Evolutionary conservation across 2,888 invertebrate species (phyloP).

Genomic region (Cosmia trapezina): DNA sequence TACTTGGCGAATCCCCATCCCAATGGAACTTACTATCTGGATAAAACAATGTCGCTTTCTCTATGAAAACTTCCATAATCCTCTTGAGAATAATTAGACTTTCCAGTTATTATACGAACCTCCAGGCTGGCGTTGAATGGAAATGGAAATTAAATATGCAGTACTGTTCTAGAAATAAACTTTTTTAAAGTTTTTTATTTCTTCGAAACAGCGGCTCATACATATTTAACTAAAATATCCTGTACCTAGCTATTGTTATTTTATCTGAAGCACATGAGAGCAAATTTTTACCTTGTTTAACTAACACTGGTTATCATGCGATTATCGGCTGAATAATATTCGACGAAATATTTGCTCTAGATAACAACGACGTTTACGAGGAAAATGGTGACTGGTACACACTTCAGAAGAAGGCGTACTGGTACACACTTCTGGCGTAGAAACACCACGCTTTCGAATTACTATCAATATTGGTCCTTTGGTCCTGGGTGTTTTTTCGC

Average conservation of each 20-base stretch:
- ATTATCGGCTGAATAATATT: neutral
- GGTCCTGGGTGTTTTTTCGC: no score
- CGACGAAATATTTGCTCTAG: slow-evolving; percentile 3
- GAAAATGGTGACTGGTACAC: neutral
- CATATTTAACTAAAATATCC: neutral
- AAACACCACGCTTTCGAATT: neutral
- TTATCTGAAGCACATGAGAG: neutral
- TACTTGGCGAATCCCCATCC: neutral
- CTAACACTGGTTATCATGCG: neutral
- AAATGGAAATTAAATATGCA: slow-evolving; percentile 15
- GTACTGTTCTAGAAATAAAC: neutral
- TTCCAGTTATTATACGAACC: slow-evolving; percentile 3
- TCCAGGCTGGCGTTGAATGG: neutral
- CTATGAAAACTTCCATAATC: slow-evolving; percentile 21
- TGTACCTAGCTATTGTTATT: neutral
- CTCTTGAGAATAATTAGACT: slow-evolving; percentile 16
- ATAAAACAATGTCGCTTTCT: slow-evolving; percentile 1
- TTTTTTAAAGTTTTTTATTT: neutral
- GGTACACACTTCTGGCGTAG: neutral
- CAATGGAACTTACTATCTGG: neutral
- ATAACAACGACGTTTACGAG: slow-evolving; percentile 8
- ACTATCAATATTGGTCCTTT: neutral
- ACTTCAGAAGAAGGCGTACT: no score
- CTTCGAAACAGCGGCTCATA: neutral
- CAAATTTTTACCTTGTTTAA: neutral